Base-by-base conservation (phyloP, 1,140 invertebrate genomes). In the Globodera rostochiensis region DNA sequence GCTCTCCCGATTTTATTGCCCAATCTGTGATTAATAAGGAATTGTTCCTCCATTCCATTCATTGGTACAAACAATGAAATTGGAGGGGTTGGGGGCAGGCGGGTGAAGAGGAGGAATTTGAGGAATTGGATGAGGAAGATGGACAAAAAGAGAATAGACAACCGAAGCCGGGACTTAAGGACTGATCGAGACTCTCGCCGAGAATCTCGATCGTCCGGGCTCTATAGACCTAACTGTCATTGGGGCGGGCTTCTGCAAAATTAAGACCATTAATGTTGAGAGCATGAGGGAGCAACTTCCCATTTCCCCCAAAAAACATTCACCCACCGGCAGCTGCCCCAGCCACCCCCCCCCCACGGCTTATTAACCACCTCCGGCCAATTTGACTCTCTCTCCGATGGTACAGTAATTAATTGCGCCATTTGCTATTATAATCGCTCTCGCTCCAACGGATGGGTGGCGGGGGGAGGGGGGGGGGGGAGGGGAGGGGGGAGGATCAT, bases 1-100 rank as follows among this genome's bases (percentile, higher is more conserved):
- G 46, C 15, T 15, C 69, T 13, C 69, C 36, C 67, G 6, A 71
- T 45, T 71, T 71, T 71, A 71, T 71, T 71, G 69, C 69, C 69
- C 69, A 71, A 71, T 47, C n/a, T 47, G 69, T 36, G 69, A 71
- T 71, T 71, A 45, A 47, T 47, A 71, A 47, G 25, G 69, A 71
- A 71, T 60, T 60, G 13, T 60, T 71, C 21, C n/a, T 71, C 11
- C 7, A 6, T 8, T 36, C 9, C 69, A 11, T 36, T 47, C 69
- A 25, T 71, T 36, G 6, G 25, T 36, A 47, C 7, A 69, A 15
- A 15, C 66, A 69, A 69, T n/a, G 66, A 36, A 36, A 36, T 36
- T 36, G 25, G 25, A 36, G 25, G 25, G 25, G 25, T 36, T 36
- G 6, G 11, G 25, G n/a, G n/a, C 9, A 15, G 69, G 25, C 6